A percentile compares a stretch with the other conserved stretches of the same genome.
These are phyloP conservation scores for Platanista minor DNA, from an alignment of 2,113 vertebrate genomes.

Conservation along the genomic window DNA sequence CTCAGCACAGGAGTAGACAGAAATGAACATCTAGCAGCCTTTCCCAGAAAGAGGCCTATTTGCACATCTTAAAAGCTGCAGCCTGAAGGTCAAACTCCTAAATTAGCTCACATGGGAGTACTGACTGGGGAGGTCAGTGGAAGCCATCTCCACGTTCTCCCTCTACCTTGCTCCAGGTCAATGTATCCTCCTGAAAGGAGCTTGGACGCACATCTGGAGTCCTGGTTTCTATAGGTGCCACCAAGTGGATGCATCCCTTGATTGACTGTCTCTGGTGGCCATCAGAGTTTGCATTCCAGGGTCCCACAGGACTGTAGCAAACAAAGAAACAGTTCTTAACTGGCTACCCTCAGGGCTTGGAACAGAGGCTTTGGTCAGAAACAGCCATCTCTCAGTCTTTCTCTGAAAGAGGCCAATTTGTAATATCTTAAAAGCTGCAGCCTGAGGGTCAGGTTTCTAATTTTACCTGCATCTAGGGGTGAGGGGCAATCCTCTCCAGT, in stretches of 20 bases:
- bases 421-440: not conserved
- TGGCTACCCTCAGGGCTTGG: not conserved
- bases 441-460: not conserved
- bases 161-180: not conserved
- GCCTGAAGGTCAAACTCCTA: not conserved
- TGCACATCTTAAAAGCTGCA: not conserved
- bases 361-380: not conserved
- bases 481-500: not conserved
- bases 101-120: not conserved
- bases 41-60: not conserved
- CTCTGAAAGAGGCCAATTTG: not conserved
- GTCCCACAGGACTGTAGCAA: not conserved
- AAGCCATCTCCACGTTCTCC: not conserved
- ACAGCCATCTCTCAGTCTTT: not conserved
- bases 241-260: not conserved
- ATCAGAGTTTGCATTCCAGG: not conserved
- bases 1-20: not conserved
- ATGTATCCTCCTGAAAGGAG: not conserved
- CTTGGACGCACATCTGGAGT: not conserved
- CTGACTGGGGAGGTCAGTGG: not conserved
- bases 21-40: not conserved
- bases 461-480: not conserved
- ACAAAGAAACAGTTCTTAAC: no score
- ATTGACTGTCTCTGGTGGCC: not conserved
- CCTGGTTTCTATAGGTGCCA: not conserved